A percentile compares a stretch with the other conserved stretches of the same genome.
These are phyloP conservation scores for Dinoponera quadriceps DNA, from an alignment of 1,140 invertebrate species.

Conservation along the genomic window DNA sequence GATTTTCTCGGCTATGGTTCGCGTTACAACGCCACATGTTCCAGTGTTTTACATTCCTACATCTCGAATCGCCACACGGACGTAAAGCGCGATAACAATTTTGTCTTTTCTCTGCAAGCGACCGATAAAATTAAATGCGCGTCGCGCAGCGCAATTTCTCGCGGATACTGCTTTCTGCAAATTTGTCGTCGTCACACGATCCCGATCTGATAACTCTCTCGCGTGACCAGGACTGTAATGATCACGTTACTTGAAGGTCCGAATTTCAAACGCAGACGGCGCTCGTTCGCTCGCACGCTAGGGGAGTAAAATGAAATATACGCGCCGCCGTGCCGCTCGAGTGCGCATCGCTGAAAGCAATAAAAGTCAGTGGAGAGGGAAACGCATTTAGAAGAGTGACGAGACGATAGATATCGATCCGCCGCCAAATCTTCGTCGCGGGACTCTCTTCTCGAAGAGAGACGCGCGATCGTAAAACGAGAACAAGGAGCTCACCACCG, in stretches of 20 bases:
- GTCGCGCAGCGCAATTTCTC: too few species aligned
- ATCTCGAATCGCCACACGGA: background rate
- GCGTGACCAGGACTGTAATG: background rate
- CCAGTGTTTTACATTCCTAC: background rate
- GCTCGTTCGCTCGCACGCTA: background rate
- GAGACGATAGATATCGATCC: constrained; percentile 33
- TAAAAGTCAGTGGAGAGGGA: constrained; percentile 21
- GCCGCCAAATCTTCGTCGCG: background rate
- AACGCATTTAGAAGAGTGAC: constrained; percentile 21
- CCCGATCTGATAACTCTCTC: background rate
- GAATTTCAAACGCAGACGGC: constrained; percentile 20
- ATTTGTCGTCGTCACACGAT: background rate
- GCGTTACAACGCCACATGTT: too few species aligned
- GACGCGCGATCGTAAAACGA: background rate
- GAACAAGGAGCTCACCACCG: background rate
- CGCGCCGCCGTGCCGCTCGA: constrained; percentile 7
- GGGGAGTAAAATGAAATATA: constrained; percentile 34
- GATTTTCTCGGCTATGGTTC: background rate
- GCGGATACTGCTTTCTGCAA: too few species aligned
- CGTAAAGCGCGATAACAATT: too few species aligned
- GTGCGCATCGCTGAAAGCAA: constrained; percentile 37
- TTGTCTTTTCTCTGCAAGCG: too few species aligned
- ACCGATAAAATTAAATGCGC: too few species aligned
- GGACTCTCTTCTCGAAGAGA: background rate
- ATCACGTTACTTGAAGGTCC: constrained; percentile 16